A percentile compares a stretch with the other conserved stretches of the same genome.
These are phyloP conservation scores for Peribatodes rhomboidaria DNA, from an alignment of 2,888 invertebrate genomes.

Conservation along the genomic window DNA sequence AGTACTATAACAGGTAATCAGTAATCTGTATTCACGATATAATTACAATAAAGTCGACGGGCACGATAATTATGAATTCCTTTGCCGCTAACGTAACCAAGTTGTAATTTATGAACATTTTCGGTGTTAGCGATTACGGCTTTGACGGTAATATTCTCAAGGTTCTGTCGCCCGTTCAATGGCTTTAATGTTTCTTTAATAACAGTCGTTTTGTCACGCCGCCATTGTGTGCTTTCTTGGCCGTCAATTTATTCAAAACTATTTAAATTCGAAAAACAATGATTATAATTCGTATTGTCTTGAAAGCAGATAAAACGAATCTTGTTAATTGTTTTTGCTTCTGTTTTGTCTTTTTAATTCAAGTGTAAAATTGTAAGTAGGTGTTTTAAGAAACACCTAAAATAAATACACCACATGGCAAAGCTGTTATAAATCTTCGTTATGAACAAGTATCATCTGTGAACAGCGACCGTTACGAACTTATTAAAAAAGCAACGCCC, in stretches of 20 bases:
- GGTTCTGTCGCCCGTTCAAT: conserved; percentile 34
- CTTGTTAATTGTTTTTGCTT: background rate
- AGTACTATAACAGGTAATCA: no score
- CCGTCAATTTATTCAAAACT: conserved; percentile 31
- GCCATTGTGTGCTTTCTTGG: conserved; percentile 34
- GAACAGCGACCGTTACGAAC: conserved; percentile 51
- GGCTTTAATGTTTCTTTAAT: conserved; percentile 37
- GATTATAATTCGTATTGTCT: conserved; percentile 23
- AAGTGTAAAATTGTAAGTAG: background rate
- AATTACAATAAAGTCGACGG: background rate
- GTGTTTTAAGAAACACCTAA: background rate
- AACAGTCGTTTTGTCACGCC: conserved; percentile 28
- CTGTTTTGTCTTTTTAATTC: no score
- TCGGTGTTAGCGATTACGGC: conserved; percentile 26
- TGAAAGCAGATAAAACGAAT: background rate
- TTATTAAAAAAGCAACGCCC: conserved; percentile 50
- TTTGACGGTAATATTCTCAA: conserved; percentile 32
- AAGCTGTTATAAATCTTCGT: background rate
- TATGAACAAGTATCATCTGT: conserved; percentile 20
- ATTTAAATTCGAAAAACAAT: conserved; percentile 21
- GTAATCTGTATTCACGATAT: background rate
- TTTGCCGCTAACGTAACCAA: conserved; percentile 2
- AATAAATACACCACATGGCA: background rate
- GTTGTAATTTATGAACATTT: conserved; percentile 25
- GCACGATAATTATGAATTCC: background rate